Evolutionary conservation across 2,797 vertebrate genomes (phyloP).

Genomic region (Micromesistius poutassou): DNA sequence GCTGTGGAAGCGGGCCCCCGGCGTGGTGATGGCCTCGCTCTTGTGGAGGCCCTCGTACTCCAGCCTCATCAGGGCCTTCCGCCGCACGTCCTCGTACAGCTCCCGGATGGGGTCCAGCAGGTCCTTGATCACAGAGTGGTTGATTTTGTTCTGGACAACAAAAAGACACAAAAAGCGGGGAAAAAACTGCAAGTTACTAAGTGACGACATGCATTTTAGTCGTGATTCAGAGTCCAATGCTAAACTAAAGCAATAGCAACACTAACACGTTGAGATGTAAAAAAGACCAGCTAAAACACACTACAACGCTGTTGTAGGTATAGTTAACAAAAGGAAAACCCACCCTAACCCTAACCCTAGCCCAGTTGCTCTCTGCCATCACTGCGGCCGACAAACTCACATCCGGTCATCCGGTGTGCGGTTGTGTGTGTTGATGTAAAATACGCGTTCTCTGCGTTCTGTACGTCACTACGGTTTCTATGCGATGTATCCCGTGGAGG

Average conservation of each 20-base stretch:
- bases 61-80: constrained; percentile 96
- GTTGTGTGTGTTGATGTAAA: no score
- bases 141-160: constrained; percentile 94
- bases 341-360: no score
- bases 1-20: constrained; percentile 97
- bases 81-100: constrained; percentile 95
- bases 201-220: neutral
- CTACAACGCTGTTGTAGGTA: neutral
- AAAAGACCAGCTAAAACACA: neutral
- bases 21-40: constrained; percentile 96
- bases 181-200: neutral
- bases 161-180: constrained; percentile 22
- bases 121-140: constrained; percentile 95
- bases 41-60: constrained; percentile 98
- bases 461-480: no score
- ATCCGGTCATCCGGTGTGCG: no score
- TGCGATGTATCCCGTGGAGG: no score
- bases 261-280: neutral
- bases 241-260: neutral
- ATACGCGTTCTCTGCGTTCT: no score
- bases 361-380: no score
- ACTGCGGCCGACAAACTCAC: no score
- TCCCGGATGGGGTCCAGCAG: constrained; percentile 97
- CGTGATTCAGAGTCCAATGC: neutral
- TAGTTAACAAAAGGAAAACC: neutral